These are phyloP conservation scores for Craniophora ligustri DNA, from an alignment of 2,888 invertebrate species.

Conservation along the genomic window DNA sequence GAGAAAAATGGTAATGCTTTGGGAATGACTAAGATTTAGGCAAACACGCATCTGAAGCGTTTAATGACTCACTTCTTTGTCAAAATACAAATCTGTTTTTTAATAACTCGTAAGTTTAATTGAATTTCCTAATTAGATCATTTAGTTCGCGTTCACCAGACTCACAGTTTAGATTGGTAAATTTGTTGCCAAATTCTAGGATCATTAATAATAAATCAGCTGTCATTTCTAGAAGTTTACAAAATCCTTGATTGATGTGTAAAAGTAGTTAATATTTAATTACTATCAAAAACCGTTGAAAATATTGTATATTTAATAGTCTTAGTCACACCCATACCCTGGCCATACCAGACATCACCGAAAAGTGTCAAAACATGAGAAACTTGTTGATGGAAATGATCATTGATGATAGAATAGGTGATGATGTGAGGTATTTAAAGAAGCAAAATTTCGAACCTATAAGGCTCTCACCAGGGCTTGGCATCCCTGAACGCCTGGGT, in stretches of 20 bases:
- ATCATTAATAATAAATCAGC: too few relatives aligned
- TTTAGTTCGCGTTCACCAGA: too few relatives aligned
- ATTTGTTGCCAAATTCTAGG: background rate
- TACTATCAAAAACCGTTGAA: too few relatives aligned
- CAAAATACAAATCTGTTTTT: too few relatives aligned
- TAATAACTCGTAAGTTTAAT: too few relatives aligned
- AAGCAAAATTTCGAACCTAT: conserved; percentile 88
- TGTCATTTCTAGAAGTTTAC: too few relatives aligned
- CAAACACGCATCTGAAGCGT: background rate
- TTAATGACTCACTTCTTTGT: too few relatives aligned
- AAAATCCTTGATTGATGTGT: too few relatives aligned
- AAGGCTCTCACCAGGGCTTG: conserved; percentile 89
- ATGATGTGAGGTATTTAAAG: conserved; percentile 71
- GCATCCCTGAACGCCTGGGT: conserved; percentile 88
- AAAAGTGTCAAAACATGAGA: conserved; percentile 51
- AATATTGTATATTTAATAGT: background rate
- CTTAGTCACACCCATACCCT: conserved; percentile 54
- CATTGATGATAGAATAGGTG: conserved; percentile 57
- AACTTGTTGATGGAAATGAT: conserved; percentile 49
- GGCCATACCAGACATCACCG: conserved; percentile 47
- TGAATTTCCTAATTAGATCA: background rate
- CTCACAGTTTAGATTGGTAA: background rate
- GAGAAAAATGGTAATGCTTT: conserved; percentile 43
- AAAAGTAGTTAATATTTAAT: too few relatives aligned
- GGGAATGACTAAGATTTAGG: conserved; percentile 50